Evolutionary conservation across 2,113 vertebrate species (phyloP), one percentile per base, ranked within the genome.

Genomic region (Hippolais icterina): DNA sequence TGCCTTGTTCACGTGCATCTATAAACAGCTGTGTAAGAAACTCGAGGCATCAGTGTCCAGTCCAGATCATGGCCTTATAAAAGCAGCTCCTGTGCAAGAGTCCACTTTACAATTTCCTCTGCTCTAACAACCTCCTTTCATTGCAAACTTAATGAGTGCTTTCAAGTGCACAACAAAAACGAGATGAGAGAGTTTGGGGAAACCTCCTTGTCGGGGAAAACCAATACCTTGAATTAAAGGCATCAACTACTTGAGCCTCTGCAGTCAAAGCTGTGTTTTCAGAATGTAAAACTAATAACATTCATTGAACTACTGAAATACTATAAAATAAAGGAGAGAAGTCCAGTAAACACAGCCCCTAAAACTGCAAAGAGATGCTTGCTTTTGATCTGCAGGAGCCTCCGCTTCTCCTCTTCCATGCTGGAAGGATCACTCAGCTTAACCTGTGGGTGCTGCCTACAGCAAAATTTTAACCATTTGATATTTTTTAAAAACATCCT

Each of bases 101-200:
- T 68, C 57, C 49, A 52, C 80, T 86, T 96, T 93, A 90, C 76
- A 74, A 56, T 93, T 93, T 96, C 85, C 78, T 94, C 72, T 94
- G 60, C 79, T 86, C 54, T 89, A 78, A 90, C 85, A 68, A 88
- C 52, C 83, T 89, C 76, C 41, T 94, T 95, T 96, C 93, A 68
- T 77, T 84, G 76, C 64, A 77, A 96, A 60, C 80, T 87, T 93
- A 95, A 92, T 68, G 72, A 90, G 72, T 65, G 72, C 76, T 90
- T 94, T 95, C 87, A 90, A 83, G 93, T 74, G 71, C 54, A 77
- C 0, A 25, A 84, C 68, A 83, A 89, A 94, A 94, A 95, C 11
- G 33, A 90, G 85, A 90, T 90, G 75, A 87, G 92, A 94, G 93
- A 92, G 64, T 96, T 72, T 92, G 88, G 93, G 90, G 90, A 90